phyloP scores from a whole-genome alignment of 1,140 invertebrate genomes.

The Dreissena polymorpha region DNA sequence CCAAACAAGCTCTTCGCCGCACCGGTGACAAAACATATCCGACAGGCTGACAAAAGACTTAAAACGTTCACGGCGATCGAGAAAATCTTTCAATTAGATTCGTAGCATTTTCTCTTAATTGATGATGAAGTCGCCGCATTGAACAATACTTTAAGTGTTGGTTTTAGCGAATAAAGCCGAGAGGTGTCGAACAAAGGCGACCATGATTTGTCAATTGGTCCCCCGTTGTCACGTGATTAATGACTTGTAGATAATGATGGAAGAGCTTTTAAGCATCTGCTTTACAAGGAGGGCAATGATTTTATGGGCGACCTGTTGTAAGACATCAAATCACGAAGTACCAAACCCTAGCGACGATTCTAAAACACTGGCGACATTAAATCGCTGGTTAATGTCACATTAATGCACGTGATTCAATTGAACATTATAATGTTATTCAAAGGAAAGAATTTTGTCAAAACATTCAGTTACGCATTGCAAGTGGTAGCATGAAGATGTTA shows the following conservation, averaged over 20 bases:
- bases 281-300: not conserved
- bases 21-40: not conserved
- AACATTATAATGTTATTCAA: no score
- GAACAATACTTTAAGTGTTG: not conserved
- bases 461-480: no score
- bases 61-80: not conserved
- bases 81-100: not conserved
- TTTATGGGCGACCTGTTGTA: no score
- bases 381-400: no score
- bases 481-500: no score
- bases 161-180: not conserved
- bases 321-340: no score
- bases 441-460: no score
- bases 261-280: not conserved
- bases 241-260: conserved; percentile 8
- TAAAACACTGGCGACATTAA: no score
- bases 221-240: conserved; percentile 3
- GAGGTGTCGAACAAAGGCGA: not conserved
- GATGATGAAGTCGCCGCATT: conserved; percentile 1
- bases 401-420: no score
- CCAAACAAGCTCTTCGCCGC: not conserved
- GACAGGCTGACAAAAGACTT: not conserved
- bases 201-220: not conserved
- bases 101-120: not conserved
- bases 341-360: no score